Conservation (phyloP, 1,140 invertebrate genomes). For the Drosophila trapezifrons region DNA sequence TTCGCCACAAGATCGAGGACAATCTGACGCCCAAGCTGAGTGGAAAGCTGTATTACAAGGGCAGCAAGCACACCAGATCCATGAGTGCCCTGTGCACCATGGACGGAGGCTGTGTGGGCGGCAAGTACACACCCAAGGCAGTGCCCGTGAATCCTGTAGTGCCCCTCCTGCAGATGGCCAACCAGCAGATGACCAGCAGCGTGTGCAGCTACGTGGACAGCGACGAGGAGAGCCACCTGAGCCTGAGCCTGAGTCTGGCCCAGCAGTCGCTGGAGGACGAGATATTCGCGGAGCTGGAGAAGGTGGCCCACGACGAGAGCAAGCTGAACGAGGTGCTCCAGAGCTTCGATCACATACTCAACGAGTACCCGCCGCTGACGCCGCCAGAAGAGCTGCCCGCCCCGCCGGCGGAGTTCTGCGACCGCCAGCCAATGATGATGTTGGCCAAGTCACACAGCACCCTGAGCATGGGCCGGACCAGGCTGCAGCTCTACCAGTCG, state of each 20-base stretch:
- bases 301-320: conserved; percentile 84
- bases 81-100: conserved; percentile 67
- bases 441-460: conserved; percentile 84
- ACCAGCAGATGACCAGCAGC: conserved; percentile 51
- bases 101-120: conserved; percentile 63
- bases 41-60: conserved; percentile 72
- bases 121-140: conserved; percentile 71
- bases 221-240: conserved; percentile 71
- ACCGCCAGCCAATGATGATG: conserved; percentile 36
- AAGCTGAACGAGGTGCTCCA: conserved; percentile 87
- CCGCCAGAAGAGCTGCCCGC: conserved; percentile 38
- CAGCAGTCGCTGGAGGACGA: conserved; percentile 81
- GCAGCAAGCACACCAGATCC: conserved; percentile 78
- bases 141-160: background rate
- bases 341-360: conserved; percentile 87
- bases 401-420: conserved; percentile 58
- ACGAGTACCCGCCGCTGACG: conserved; percentile 74
- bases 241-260: conserved; percentile 67
- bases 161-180: conserved; percentile 7
- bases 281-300: conserved; percentile 83
- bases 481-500: conserved; percentile 69
- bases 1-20: conserved; percentile 81
- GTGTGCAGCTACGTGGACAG: conserved; percentile 70
- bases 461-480: conserved; percentile 51
- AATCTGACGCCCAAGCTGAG: conserved; percentile 76